Conservation (phyloP, 2,113 vertebrate genomes). For the Mesembrinibis cayennensis region DNA sequence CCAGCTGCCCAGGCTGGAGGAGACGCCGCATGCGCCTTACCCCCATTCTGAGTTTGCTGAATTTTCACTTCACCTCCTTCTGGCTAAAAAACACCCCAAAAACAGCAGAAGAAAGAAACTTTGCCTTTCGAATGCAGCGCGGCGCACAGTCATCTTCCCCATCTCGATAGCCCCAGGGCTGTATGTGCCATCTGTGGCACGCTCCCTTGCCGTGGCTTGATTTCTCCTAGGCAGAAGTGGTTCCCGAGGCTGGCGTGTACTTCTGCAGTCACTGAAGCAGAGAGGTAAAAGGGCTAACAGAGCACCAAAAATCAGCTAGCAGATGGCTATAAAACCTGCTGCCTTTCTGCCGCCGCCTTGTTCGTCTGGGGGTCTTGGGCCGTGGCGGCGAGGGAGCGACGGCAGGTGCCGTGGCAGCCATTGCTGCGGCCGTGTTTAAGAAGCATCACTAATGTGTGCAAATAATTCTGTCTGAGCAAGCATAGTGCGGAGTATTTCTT, state of each 20-base stretch:
- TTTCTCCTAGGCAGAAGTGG: neutral
- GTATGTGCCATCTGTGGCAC: neutral
- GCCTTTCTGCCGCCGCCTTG: neutral
- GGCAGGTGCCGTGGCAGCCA: neutral
- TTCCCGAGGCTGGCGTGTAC: neutral
- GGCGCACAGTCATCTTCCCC: neutral
- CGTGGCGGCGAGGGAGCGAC: accelerated
- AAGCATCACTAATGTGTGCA: accelerated
- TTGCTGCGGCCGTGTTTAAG: neutral
- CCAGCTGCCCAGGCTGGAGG: neutral
- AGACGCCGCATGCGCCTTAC: accelerated
- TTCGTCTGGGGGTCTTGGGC: neutral
- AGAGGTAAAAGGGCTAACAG: neutral
- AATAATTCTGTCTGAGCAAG: neutral
- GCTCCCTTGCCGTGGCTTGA: neutral
- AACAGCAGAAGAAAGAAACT: neutral
- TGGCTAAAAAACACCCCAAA: neutral
- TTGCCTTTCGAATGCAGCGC: neutral
- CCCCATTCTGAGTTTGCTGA: neutral
- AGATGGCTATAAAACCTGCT: neutral
- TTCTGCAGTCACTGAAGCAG: neutral
- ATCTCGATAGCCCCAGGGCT: neutral
- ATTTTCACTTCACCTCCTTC: neutral
- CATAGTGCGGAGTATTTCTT: neutral
- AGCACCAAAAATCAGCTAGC: neutral